A percentile compares a stretch with the other conserved stretches of the same genome.
Evolutionary conservation across 2,888 invertebrate genomes (phyloP).

Genomic region (Drosophila rellima): DNA sequence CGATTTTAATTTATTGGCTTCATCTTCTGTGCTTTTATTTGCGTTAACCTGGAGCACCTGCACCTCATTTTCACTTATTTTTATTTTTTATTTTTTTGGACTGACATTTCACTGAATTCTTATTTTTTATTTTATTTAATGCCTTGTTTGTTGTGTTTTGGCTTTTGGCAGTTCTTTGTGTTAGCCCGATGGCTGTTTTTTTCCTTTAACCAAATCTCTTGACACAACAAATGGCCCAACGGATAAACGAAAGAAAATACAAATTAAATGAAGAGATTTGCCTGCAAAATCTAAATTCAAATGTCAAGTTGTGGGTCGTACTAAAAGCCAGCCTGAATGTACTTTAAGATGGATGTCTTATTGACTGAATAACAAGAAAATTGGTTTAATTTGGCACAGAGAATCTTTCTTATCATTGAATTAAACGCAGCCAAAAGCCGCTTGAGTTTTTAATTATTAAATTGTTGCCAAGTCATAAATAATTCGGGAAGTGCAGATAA

Average conservation of each 20-base stretch:
- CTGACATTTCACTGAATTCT: slow-evolving; percentile 60
- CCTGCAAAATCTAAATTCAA: slow-evolving; percentile 55
- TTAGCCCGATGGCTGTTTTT: slow-evolving; percentile 20
- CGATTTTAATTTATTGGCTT: slow-evolving; percentile 55
- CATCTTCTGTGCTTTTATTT: slow-evolving; percentile 12
- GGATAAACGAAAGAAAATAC: slow-evolving; percentile 53
- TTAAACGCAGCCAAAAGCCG: neutral
- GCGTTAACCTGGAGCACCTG: slow-evolving; percentile 11
- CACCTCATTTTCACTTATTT: slow-evolving; percentile 35
- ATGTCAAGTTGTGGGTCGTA: slow-evolving; percentile 55
- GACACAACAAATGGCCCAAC: slow-evolving; percentile 48
- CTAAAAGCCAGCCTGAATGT: slow-evolving; percentile 34
- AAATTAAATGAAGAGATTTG: slow-evolving; percentile 61
- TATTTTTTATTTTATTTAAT: slow-evolving; percentile 51
- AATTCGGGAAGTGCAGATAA: no score
- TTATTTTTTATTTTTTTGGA: slow-evolving; percentile 10
- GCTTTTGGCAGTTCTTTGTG: slow-evolving; percentile 41
- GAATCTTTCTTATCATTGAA: neutral
- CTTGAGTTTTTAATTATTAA: no score
- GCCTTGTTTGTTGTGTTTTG: slow-evolving; percentile 23
- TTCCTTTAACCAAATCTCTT: slow-evolving; percentile 18
- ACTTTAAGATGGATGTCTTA: slow-evolving; percentile 24
- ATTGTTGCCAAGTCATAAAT: no score
- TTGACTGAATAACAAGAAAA: slow-evolving; percentile 17
- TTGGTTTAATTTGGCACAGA: slow-evolving; percentile 19